Evolutionary conservation across 2,113 vertebrate species (phyloP), one percentile per base, ranked within the genome.

Genomic region (Guaruba guarouba): DNA sequence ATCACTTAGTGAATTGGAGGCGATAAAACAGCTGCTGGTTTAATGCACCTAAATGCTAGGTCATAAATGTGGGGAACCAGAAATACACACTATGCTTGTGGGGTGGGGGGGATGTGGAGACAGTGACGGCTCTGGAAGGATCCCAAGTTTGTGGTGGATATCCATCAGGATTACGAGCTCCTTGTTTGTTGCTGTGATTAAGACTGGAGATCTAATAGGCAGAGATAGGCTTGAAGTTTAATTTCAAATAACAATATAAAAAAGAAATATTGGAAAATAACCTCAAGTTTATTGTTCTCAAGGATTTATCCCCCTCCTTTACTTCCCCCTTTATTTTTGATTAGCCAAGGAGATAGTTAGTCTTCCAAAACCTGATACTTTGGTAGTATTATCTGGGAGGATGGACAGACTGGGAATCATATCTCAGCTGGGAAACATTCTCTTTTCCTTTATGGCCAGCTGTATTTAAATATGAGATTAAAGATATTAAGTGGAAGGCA

Each of bases 1-100:
- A 94, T 88, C 82, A 71, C 90, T 94, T 82, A 86, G 92, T 80
- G 90, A 93, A 94, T 92, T 91, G 90, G 88, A 93, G 88, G 93
- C 76, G 88, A 91, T 95, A 95, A 94, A 96, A 83, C 70, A 86
- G 73, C 73, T 62, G 31, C 46, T 83, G 51, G 92, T 86, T 95
- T 91, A 94, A 92, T 2, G 15, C 64, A 62, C 90, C 75, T 93
- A 90, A 95, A 96, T 94, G 80, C 92, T 62, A 76, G 82, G 73
- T 82, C 35, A 2, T 93, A 92, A 93, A 92, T 17, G 54, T 61
- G 78, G 69, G 80, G 33, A 90, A 62, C 55, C 52, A 90, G 83
- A 94, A 93, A 86, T 64, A 46, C 16, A 13, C 0, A 0, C 37
- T 51, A 8, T 25, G 17, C 37, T 63, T 8, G 7, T 4, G 33